Evolutionary conservation across 2,113 vertebrate species (phyloP), one percentile per base, ranked within the genome.

Genomic region (Thinocorus orbignyianus): DNA sequence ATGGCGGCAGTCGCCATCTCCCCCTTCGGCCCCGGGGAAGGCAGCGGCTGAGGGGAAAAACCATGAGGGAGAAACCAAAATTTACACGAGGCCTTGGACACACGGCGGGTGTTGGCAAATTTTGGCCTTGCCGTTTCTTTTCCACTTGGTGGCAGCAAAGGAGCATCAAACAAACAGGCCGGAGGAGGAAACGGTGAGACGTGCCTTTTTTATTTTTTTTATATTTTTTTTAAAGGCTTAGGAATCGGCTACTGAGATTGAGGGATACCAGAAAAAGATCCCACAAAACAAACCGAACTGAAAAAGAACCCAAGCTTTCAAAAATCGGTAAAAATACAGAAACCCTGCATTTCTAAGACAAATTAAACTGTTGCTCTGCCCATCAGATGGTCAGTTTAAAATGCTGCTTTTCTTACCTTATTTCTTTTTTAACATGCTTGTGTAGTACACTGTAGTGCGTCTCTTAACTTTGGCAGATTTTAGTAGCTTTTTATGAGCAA

Each of bases 121-220:
- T n/a, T 81, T 19, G 37, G 55, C 54, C 17, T 6, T 61, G 7
- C 65, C 88, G 6, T 3, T 61, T 64, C 4, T 17, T 7, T 46
- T 35, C 97, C 99, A 98, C 98, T 91, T 83, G 99, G 98, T 98
- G 99, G 98, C 98, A 99, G 98, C 98, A 98, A 96, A 98, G 98
- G 98, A 98, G 97, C 98, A 95, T 90, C 51, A 70, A 97, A 97
- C 51, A 70, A 97, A 97, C 46, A 61, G 52, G 57, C 62, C 6
- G 13, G 25, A 76, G 13, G 25, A 76, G 20, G 33, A 25, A 62
- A 42, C 7, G 9, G 35, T 9, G 7, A 44, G n/a, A 31, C 17
- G 5, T 1, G 28, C 22, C 5, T n/a, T 20, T 60, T 23, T 58
- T 60, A n/a, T 26, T 39, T 61, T 37, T 37, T 37, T 61, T 39